Evolutionary conservation across 2,113 vertebrate species (phyloP), one percentile per base, ranked within the genome.

Genomic region (Phocoena phocoena): DNA sequence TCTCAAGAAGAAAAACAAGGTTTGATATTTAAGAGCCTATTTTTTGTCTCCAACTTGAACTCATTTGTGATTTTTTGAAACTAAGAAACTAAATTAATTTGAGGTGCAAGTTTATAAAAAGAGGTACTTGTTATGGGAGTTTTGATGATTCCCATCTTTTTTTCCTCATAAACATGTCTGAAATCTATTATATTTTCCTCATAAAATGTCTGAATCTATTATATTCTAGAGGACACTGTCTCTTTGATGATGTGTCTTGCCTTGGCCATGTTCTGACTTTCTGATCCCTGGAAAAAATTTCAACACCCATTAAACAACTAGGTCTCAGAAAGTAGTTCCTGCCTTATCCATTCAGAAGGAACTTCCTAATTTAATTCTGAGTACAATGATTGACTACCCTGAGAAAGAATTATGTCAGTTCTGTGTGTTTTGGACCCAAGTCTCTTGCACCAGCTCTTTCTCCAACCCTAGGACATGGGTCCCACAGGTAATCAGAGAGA

Each of bases 281-380:
- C 82, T 98, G 96, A 97, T 93, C 90, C 91, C 53, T 91, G 81
- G 94, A 85, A 97, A 97, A 84, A 76, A 50, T 97, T 97, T 83
- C 92, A 97, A 95, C 65, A 80, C 62, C 88, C 83, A 20, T 94
- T 96, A 94, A 98, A 87, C 68, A 97, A 87, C 62, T 60, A 97
- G 74, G 74, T 9, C 94, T 97, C 94, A 97, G 93, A 97, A 97
- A 97, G 89, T 97, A 97, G 71, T 96, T 96, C 74, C 96, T 83
- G 92, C 96, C 53, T 96, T 97, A 94, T 91, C 68, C 95, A 92
- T 97, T 97, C 97, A 96, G 94, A 97, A 98, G 71, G 55, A 97
- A 97, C 92, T 96, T 88, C 77, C 96, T 90, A 97, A 96, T 92
- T 0, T 2, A 60, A 53, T 96, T 98, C 41, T 95, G 65, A 97